Evolutionary conservation across 2,113 vertebrate species (phyloP).

Genomic region (Willisornis vidua): DNA sequence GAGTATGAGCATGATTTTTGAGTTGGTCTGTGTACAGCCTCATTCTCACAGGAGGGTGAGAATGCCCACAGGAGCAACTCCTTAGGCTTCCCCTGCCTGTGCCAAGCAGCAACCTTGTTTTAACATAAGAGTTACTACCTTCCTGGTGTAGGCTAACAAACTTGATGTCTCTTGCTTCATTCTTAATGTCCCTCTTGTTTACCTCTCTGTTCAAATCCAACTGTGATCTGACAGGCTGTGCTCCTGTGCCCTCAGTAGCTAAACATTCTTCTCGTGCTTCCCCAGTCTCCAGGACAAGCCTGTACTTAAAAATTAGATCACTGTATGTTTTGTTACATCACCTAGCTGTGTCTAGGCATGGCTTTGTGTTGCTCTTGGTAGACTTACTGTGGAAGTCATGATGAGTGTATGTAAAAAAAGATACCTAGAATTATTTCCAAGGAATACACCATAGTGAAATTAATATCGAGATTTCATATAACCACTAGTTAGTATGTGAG

Average conservation of each 20-base stretch:
- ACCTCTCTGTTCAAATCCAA: background rate
- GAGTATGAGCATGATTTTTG: background rate
- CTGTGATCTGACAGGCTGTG: background rate
- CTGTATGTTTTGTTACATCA: background rate
- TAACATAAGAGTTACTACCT: background rate
- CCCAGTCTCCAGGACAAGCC: constrained; percentile 41
- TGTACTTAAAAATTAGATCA: constrained; percentile 32
- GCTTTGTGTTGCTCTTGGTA: constrained; percentile 4
- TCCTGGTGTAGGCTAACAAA: background rate
- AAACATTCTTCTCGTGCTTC: constrained; percentile 69
- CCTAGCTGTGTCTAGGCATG: constrained; percentile 21
- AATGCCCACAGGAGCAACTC: background rate
- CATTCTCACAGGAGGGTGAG: background rate
- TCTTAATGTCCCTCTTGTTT: background rate
- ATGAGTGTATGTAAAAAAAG: background rate
- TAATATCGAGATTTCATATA: background rate
- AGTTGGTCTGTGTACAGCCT: background rate
- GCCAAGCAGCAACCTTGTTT: background rate
- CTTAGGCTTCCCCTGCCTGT: background rate
- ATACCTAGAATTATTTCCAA: background rate
- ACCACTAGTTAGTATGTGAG: background rate
- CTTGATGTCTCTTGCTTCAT: background rate
- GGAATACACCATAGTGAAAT: background rate
- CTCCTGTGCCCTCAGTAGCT: background rate
- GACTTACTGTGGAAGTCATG: background rate